Percentiles rank a stretch among this genome's conserved stretches.
phyloP scores from a whole-genome alignment of 1,140 invertebrate species.

The Papilio glaucus region DNA sequence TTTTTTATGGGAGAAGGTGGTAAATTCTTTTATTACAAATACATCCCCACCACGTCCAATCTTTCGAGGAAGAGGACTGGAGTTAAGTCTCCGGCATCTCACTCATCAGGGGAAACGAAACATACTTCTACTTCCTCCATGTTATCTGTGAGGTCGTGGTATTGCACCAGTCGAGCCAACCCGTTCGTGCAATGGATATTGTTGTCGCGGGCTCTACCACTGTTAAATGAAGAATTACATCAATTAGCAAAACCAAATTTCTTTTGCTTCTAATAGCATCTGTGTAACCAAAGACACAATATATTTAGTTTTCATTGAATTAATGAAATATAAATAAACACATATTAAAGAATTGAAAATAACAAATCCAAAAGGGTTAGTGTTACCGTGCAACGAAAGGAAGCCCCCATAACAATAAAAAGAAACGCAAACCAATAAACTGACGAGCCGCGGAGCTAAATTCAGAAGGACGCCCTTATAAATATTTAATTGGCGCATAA shows the following conservation, averaged over 20 bases:
- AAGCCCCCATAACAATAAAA: conserved; percentile 30
- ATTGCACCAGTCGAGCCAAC: too few species aligned
- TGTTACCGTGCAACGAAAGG: conserved; percentile 17
- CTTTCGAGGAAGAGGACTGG: too few species aligned
- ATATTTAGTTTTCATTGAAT: not conserved
- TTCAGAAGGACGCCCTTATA: conserved; percentile 60
- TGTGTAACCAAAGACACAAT: not conserved
- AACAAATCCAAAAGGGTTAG: conserved; percentile 19
- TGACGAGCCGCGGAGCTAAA: conserved; percentile 27
- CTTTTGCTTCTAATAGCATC: not conserved
- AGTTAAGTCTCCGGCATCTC: too few species aligned
- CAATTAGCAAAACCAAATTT: not conserved
- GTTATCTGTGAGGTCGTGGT: too few species aligned
- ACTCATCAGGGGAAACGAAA: too few species aligned
- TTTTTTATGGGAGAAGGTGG: too few species aligned
- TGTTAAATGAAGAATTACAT: not conserved
- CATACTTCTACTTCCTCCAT: too few species aligned
- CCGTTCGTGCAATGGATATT: too few species aligned
- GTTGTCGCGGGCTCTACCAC: too few species aligned
- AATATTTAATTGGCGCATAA: conserved; percentile 74
- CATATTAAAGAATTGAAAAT: not conserved
- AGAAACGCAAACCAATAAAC: conserved; percentile 29
- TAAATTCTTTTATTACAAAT: too few species aligned
- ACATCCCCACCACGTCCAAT: too few species aligned
- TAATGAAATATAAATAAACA: not conserved